Conservation (phyloP, 2,797 vertebrate species). For the Labroides dimidiatus region DNA sequence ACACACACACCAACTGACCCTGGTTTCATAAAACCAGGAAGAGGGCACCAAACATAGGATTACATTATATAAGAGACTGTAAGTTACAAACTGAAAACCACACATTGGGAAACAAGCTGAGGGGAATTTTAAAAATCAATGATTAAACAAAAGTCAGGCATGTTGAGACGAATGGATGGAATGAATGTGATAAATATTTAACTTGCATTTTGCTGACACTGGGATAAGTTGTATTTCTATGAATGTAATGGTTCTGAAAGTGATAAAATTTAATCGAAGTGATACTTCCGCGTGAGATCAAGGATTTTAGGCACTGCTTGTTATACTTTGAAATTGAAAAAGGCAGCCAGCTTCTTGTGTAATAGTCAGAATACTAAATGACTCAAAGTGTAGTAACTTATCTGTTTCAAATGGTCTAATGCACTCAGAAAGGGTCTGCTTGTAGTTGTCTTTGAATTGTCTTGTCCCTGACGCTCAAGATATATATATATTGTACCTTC, state of each 20-base stretch:
- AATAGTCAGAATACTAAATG: constrained; percentile 25
- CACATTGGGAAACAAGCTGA: not conserved
- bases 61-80: constrained; percentile 5
- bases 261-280: not conserved
- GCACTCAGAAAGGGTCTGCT: constrained; percentile 56
- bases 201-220: not conserved
- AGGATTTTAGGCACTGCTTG: not conserved
- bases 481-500: constrained; percentile 64
- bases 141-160: not conserved
- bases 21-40: not conserved
- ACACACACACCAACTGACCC: constrained; percentile 6
- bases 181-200: not conserved
- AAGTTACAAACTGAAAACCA: not conserved
- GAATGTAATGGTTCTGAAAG: not conserved
- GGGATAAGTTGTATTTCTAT: not conserved
- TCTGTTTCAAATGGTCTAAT: constrained; percentile 45
- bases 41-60: constrained; percentile 9
- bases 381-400: constrained; percentile 18
- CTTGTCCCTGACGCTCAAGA: constrained; percentile 36
- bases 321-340: constrained; percentile 6
- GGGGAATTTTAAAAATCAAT: not conserved
- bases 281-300: constrained; percentile 3
- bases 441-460: constrained; percentile 48
- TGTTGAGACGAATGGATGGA: not conserved
- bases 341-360: constrained; percentile 12